Evolutionary conservation across 2,888 invertebrate species (phyloP).

Genomic region (Anticlea derivata): DNA sequence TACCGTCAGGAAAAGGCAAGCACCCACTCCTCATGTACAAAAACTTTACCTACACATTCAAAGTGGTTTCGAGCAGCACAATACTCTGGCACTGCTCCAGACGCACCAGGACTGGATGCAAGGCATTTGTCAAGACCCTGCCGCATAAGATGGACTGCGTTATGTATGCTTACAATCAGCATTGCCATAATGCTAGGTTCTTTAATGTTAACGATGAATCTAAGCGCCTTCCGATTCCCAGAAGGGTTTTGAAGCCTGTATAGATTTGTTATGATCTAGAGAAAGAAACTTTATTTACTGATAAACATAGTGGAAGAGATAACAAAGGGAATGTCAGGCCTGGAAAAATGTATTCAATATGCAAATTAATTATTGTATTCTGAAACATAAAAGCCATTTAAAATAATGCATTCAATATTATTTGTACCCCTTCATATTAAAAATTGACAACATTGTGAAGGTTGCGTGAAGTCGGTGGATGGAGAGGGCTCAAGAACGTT

Average conservation of each 20-base stretch:
- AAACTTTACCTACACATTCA: constrained; percentile 59
- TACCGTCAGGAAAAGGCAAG: constrained; percentile 67
- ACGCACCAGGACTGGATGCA: constrained; percentile 62
- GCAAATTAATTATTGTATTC: no score
- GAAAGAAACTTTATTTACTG: no score
- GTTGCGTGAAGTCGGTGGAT: no score
- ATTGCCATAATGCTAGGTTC: constrained; percentile 44
- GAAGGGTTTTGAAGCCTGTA: not conserved
- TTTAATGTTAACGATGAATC: not conserved
- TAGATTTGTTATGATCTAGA: no score
- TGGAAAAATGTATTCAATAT: no score
- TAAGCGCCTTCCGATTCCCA: not conserved
- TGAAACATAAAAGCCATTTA: no score
- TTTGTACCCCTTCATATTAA: no score
- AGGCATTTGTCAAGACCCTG: constrained; percentile 59
- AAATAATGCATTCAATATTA: no score
- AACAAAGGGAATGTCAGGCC: no score
- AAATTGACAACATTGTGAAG: no score
- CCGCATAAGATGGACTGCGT: constrained; percentile 47
- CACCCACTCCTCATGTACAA: constrained; percentile 62
- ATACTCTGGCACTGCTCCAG: constrained; percentile 68
- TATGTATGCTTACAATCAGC: constrained; percentile 45
- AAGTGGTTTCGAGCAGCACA: constrained; percentile 52
- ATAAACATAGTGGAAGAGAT: no score
- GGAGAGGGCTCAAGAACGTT: no score